Conservation (phyloP, 1,140 invertebrate genomes). For the Pachypsylla venusta region DNA sequence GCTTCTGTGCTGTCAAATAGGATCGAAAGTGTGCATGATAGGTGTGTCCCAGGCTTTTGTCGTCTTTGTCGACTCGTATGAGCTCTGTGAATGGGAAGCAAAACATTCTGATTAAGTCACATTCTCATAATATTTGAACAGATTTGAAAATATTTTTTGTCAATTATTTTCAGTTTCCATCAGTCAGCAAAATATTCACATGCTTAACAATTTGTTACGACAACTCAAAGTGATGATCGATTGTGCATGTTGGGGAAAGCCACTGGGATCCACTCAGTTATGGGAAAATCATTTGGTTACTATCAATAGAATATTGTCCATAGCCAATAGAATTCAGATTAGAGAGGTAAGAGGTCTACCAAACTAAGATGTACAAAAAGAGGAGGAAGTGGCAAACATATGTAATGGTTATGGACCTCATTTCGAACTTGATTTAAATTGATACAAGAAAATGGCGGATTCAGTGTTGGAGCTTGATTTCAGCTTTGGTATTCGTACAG, state of each 20-base stretch:
- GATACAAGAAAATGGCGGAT: no score
- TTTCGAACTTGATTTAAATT: no score
- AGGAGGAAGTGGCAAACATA: no score
- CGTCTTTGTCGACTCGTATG: no score
- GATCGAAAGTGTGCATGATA: no score
- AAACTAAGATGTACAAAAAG: no score
- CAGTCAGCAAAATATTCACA: slow-evolving; percentile 76
- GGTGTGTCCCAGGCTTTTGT: no score
- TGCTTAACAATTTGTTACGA: slow-evolving; percentile 56
- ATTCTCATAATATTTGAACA: neutral
- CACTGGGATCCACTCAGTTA: slow-evolving; percentile 69
- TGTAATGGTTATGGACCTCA: no score
- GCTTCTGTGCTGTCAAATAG: no score
- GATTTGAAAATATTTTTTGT: slow-evolving; percentile 9
- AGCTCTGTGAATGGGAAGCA: no score
- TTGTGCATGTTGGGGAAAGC: slow-evolving; percentile 65
- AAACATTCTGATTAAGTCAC: neutral
- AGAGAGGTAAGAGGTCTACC: slow-evolving; percentile 53
- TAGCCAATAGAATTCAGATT: slow-evolving; percentile 63
- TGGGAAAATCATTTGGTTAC: slow-evolving; percentile 77
- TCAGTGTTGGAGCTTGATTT: no score
- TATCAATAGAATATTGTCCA: slow-evolving; percentile 65
- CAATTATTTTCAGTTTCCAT: slow-evolving; percentile 45
- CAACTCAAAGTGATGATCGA: slow-evolving; percentile 54
- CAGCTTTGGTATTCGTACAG: no score